These are phyloP conservation scores for Zosterops lateralis DNA, from an alignment of 2,113 vertebrate species.

Conservation along the genomic window DNA sequence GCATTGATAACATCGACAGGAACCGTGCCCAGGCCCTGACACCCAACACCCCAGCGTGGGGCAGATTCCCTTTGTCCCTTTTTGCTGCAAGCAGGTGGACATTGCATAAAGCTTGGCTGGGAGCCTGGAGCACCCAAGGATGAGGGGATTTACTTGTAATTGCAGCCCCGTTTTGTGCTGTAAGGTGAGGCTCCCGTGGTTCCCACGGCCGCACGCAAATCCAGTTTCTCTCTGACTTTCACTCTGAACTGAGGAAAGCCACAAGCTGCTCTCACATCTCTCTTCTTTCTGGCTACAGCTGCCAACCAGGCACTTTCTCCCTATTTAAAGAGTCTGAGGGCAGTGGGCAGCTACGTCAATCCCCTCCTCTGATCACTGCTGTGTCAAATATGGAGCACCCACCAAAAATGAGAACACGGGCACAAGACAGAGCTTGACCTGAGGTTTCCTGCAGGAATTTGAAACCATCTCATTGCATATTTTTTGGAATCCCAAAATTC, in stretches of 20 bases:
- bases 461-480: not conserved
- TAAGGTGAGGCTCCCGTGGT: fast-evolving
- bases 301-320: fast-evolving
- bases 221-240: not conserved
- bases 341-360: not conserved
- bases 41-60: not conserved
- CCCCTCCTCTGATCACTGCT: not conserved
- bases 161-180: not conserved
- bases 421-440: not conserved
- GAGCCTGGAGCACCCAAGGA: not conserved
- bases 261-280: not conserved
- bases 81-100: not conserved
- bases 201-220: not conserved
- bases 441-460: not conserved
- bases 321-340: not conserved
- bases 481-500: not conserved
- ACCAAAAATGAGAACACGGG: fast-evolving
- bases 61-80: not conserved
- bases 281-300: not conserved
- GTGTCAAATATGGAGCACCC: not conserved
- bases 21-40: not conserved
- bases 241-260: not conserved
- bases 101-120: not conserved
- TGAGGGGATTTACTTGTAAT: not conserved
- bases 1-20: not conserved